Evolutionary conservation across 2,888 invertebrate species (phyloP).

Genomic region (Panzeria rudis): DNA sequence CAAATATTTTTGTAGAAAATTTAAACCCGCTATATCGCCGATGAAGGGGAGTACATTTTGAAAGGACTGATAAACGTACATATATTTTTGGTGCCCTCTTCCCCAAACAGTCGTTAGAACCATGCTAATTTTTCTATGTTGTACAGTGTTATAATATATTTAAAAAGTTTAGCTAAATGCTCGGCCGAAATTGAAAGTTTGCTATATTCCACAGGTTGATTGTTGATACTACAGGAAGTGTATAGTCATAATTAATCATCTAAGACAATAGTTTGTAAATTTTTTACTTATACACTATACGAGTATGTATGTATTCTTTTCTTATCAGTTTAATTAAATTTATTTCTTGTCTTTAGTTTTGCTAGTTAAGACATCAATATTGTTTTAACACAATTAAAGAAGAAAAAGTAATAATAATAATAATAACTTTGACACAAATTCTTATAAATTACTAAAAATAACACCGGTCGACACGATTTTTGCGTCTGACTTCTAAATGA

Average conservation of each 20-base stretch:
- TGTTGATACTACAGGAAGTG: neutral
- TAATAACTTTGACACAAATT: constrained; percentile 27
- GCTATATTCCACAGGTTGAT: neutral
- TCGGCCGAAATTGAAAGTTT: neutral
- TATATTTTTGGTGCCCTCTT: too few relatives aligned
- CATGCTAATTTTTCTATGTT: too few relatives aligned
- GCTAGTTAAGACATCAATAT: neutral
- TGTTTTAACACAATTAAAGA: neutral
- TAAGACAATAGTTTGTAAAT: neutral
- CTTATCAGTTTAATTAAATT: constrained; percentile 30
- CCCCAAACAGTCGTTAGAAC: too few relatives aligned
- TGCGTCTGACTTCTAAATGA: too few relatives aligned
- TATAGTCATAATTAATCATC: neutral
- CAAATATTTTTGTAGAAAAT: too few relatives aligned
- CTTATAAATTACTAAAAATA: neutral
- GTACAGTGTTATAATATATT: too few relatives aligned
- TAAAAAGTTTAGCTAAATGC: too few relatives aligned
- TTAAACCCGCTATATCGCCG: too few relatives aligned
- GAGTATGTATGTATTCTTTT: neutral
- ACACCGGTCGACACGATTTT: too few relatives aligned
- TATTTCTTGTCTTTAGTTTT: constrained; percentile 1
- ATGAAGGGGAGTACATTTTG: too few relatives aligned
- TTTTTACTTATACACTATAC: neutral
- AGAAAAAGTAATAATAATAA: neutral
- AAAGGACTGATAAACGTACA: too few relatives aligned